A percentile compares a stretch with the other conserved stretches of the same genome.
phyloP scores from a whole-genome alignment of 64 coral and sea anemone species.

The Hydrozoanthus tunicans region DNA sequence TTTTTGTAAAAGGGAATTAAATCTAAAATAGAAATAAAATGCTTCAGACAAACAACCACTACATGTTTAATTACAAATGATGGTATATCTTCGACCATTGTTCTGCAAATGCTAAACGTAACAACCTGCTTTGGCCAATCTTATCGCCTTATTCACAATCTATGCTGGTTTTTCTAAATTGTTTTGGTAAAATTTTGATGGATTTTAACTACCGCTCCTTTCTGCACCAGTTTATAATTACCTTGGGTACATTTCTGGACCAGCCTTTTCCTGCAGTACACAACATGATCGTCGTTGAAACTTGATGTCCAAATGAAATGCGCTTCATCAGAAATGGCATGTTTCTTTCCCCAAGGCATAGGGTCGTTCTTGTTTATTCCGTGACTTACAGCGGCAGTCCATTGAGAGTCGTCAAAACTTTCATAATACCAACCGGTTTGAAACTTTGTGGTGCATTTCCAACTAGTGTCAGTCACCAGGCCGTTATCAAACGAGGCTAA shows the following conservation, averaged over 20 bases:
- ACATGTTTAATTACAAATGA: no score
- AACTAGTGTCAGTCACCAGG: constrained; percentile 24
- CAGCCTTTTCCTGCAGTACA: constrained; percentile 36
- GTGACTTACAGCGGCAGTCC: background rate
- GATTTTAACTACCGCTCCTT: background rate
- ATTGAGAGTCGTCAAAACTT: constrained; percentile 19
- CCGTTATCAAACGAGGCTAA: constrained; percentile 44
- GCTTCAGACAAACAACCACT: no score
- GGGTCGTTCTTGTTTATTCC: background rate
- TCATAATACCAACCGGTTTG: constrained; percentile 37
- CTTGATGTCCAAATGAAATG: constrained; percentile 31
- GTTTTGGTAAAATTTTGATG: no score
- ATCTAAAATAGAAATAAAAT: no score
- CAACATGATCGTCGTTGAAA: constrained; percentile 2
- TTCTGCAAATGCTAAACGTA: no score
- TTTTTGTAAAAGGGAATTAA: no score
- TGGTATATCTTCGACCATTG: no score
- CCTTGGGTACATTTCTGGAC: constrained; percentile 40
- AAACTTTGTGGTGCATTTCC: constrained; percentile 18
- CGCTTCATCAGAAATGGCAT: background rate
- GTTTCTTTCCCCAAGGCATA: constrained; percentile 20
- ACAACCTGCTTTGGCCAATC: no score
- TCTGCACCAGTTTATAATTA: background rate
- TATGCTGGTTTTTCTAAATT: no score
- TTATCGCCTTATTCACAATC: no score